Percentiles rank a stretch among this genome's conserved stretches.
These are phyloP conservation scores for Physella acuta DNA, from an alignment of 1,140 invertebrate genomes.

Conservation along the genomic window DNA sequence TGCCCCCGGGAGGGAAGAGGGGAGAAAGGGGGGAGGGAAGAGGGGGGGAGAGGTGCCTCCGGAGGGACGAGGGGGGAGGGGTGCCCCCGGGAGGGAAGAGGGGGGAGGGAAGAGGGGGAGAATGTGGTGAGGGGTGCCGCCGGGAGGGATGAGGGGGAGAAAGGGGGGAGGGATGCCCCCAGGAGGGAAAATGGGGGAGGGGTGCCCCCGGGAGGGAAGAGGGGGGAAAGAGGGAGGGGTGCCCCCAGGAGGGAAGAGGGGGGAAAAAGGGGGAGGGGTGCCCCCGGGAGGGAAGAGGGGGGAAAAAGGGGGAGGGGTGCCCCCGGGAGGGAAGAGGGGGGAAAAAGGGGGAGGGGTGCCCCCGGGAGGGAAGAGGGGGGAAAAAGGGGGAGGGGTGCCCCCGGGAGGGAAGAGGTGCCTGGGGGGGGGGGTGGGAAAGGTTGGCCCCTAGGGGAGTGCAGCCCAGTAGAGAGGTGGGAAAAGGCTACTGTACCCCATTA, in stretches of 20 bases:
- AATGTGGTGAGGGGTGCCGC: not conserved
- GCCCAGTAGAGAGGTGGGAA: too few relatives aligned
- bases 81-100: not conserved
- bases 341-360: not conserved
- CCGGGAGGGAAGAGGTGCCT: not conserved
- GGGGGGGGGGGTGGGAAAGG: not conserved
- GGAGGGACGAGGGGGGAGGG: not conserved
- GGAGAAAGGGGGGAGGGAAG: slow-evolving; percentile 2
- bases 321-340: not conserved
- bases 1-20: not conserved
- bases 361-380: not conserved
- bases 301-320: not conserved
- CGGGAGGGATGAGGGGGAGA: not conserved
- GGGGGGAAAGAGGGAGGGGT: not conserved
- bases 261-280: not conserved
- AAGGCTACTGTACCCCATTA: too few relatives aligned
- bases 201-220: not conserved
- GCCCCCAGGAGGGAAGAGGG: not conserved
- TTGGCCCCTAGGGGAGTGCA: too few relatives aligned
- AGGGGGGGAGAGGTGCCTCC: not conserved
- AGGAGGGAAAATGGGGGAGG: not conserved
- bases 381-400: not conserved
- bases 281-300: not conserved
- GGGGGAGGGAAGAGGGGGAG: slow-evolving; percentile 2
- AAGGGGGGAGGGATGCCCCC: not conserved